A percentile compares a stretch with the other conserved stretches of the same genome.
Evolutionary conservation across 2,113 vertebrate genomes (phyloP).

Genomic region (Scopus umbretta): DNA sequence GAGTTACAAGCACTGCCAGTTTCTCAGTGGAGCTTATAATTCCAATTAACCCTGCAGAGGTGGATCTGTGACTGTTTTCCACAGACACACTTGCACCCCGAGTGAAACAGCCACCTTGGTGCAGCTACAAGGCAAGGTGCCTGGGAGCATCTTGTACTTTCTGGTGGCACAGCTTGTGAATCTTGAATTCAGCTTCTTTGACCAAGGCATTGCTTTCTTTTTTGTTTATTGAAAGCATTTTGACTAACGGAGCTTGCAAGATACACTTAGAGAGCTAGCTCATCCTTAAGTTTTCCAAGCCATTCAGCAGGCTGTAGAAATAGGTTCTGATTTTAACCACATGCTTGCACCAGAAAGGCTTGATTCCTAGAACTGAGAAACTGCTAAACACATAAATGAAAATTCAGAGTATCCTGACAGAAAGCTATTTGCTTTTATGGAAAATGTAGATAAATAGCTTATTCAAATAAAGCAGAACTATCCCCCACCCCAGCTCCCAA

Average conservation of each 20-base stretch:
- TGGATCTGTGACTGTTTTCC: neutral
- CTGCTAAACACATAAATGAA: neutral
- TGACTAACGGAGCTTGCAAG: neutral
- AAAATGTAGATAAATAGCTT: neutral
- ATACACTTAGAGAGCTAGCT: neutral
- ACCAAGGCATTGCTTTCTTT: neutral
- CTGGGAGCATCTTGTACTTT: neutral
- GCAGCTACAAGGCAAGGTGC: neutral
- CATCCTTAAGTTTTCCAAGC: neutral
- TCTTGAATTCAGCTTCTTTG: neutral
- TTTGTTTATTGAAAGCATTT: neutral
- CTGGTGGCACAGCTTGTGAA: neutral
- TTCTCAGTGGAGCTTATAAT: constrained; percentile 9
- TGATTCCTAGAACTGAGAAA: neutral
- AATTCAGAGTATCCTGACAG: neutral
- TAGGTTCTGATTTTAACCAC: neutral
- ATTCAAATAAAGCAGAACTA: neutral
- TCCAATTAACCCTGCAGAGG: constrained; percentile 23
- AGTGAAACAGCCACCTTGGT: neutral
- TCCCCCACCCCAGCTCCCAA: neutral
- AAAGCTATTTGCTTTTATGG: neutral
- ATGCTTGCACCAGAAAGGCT: neutral
- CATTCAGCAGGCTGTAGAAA: neutral
- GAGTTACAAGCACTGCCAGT: constrained; percentile 27
- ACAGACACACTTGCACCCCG: neutral